These are phyloP conservation scores for Sinopyrophorus schimmeli DNA, from an alignment of 2,888 invertebrate species.

Conservation along the genomic window DNA sequence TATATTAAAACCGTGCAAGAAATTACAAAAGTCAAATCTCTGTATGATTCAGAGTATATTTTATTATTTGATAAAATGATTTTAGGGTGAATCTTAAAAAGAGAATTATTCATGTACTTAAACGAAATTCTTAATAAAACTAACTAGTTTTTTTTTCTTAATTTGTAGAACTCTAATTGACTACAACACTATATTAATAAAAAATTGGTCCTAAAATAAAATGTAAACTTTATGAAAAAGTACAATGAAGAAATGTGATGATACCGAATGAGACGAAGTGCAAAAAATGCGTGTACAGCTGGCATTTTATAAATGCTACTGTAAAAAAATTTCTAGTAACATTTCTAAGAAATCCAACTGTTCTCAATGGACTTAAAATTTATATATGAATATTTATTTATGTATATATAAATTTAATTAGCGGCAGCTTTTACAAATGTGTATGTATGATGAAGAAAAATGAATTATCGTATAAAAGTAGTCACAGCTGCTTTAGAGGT, in stretches of 20 bases:
- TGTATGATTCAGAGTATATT: too few species aligned
- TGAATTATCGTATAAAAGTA: conserved; percentile 28
- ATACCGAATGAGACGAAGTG: conserved; percentile 5
- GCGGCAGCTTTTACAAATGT: conserved; percentile 13
- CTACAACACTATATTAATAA: conserved; percentile 23
- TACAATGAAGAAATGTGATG: conserved; percentile 10
- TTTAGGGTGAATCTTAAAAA: too few species aligned
- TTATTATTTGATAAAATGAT: too few species aligned
- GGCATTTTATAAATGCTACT: conserved; percentile 2
- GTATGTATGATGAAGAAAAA: conserved; percentile 11
- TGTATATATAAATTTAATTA: conserved; percentile 5
- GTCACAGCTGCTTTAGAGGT: conserved; percentile 32
- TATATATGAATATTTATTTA: too few species aligned
- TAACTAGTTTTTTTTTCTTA: neutral
- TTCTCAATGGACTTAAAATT: conserved; percentile 5
- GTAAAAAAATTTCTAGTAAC: neutral
- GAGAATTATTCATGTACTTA: too few species aligned
- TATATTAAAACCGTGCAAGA: too few species aligned
- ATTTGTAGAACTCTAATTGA: conserved; percentile 19
- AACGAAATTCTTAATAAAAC: neutral
- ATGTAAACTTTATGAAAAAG: conserved; percentile 14
- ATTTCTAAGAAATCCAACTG: conserved; percentile 1
- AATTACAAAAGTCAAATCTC: too few species aligned
- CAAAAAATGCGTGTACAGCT: conserved; percentile 6
- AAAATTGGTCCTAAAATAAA: conserved; percentile 31